Evolutionary conservation across 1,140 invertebrate genomes (phyloP).

Genomic region (Zaprionus ornatus): DNA sequence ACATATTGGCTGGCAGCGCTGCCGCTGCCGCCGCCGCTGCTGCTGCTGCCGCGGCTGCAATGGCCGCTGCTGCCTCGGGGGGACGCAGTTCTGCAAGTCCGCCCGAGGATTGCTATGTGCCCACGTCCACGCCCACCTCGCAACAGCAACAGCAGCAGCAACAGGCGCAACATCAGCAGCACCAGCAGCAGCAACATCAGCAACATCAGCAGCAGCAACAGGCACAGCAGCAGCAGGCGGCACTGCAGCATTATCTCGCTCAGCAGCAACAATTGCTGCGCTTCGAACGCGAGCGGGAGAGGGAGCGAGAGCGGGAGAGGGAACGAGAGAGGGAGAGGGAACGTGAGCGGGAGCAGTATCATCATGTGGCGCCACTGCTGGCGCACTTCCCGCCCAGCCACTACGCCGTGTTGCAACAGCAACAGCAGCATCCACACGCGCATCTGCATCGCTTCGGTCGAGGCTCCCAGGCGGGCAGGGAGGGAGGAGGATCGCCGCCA

Average conservation of each 20-base stretch:
- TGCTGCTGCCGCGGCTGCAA: slow-evolving; percentile 62
- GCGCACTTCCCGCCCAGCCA: slow-evolving; percentile 74
- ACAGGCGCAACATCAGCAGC: slow-evolving; percentile 41
- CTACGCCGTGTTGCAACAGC: slow-evolving; percentile 64
- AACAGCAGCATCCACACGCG: slow-evolving; percentile 43
- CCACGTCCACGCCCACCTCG: slow-evolving; percentile 8
- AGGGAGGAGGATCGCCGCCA: slow-evolving; percentile 31
- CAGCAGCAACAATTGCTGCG: slow-evolving; percentile 75
- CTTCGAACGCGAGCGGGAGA: slow-evolving; percentile 61
- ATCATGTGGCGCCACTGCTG: slow-evolving; percentile 61
- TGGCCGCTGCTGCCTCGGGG: slow-evolving; percentile 50
- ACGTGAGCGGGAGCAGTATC: slow-evolving; percentile 51
- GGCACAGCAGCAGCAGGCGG: slow-evolving; percentile 62
- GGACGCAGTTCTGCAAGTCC: slow-evolving; percentile 40
- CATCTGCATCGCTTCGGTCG: slow-evolving; percentile 36
- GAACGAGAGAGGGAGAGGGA: slow-evolving; percentile 44
- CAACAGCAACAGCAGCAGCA: slow-evolving; percentile 54
- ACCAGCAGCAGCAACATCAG: slow-evolving; percentile 39
- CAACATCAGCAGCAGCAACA: slow-evolving; percentile 58
- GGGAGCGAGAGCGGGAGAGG: slow-evolving; percentile 50
- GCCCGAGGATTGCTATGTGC: slow-evolving; percentile 46
- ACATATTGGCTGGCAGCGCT: slow-evolving; percentile 88
- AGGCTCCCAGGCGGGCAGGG: slow-evolving; percentile 18
- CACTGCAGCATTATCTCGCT: slow-evolving; percentile 69
- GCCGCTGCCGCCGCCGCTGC: slow-evolving; percentile 65